Evolutionary conservation across 2,797 vertebrate genomes (phyloP), one percentile per base, ranked within the genome.

Genomic region (Danio choprae): DNA sequence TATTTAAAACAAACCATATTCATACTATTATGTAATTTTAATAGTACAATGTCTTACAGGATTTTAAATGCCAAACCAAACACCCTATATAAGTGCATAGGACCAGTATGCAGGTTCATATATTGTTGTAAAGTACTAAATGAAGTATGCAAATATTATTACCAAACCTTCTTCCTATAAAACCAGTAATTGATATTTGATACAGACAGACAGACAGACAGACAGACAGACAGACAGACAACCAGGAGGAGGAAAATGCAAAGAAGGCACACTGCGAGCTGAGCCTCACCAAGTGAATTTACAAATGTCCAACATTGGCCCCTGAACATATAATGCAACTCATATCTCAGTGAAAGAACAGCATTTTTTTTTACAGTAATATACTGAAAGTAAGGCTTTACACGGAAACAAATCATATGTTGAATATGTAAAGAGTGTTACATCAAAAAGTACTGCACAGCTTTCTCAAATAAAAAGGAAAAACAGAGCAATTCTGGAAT

Each of bases 231-330:
- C 3, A 50, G 15, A 6, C 48, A 50, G 5, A 50, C 48, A 50
- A 41, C 43, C 84, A 53, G 79, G 86, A 68, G n/a, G 86, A 87
- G 86, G 40, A 43, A 81, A 63, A 72, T 50, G 71, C 56, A 20
- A 6, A 86, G 87, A 95, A 95, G 93, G 94, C 93, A 95, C 94
- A 85, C 85, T 83, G 89, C 91, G 86, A 89, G 89, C 84, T 91
- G 76, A 81, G 87, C 88, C 85, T 87, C 76, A 63, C 59, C 29
- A 70, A 59, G 68, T 74, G 63, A 56, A 74, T 53, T 43, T 48
- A 62, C 55, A 59, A 60, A 60, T n/a, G 36, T 56, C 69, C n/a
- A 59, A 69, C 56, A 51, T 50, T 71, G 51, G 58, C 70, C 58
- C 41, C n/a, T 16, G 20, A 73, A 72, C 53, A 80, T 41, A 62